Evolutionary conservation across 2,888 invertebrate genomes (phyloP).

Genomic region (Hydrotaea diabolus): DNA sequence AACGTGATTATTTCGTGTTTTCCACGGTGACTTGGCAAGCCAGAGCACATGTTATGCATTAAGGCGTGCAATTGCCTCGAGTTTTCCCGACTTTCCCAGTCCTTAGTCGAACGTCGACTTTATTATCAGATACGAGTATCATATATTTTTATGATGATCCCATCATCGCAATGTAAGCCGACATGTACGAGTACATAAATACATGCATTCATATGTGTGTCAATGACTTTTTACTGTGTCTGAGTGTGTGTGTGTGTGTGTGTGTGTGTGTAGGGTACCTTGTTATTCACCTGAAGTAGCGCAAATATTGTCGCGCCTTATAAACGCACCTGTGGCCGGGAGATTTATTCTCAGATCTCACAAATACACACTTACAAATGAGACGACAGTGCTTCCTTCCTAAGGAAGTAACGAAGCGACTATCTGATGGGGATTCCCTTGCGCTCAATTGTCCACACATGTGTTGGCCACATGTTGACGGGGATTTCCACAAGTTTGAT

Average conservation of each 20-base stretch:
- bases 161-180: not conserved
- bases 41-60: conserved; percentile 52
- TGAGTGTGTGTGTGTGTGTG: not conserved
- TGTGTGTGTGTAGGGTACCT: too few relatives aligned
- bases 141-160: conserved; percentile 52
- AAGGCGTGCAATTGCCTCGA: conserved; percentile 56
- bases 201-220: too few relatives aligned
- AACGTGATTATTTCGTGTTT: conserved; percentile 59
- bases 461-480: conserved; percentile 57
- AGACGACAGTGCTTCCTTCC: not conserved
- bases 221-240: conserved; percentile 26
- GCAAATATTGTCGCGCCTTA: conserved; percentile 50
- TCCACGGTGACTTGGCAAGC: conserved; percentile 34
- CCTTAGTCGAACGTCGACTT: not conserved
- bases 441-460: conserved; percentile 37
- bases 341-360: conserved; percentile 20
- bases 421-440: conserved; percentile 39
- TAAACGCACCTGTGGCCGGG: not conserved
- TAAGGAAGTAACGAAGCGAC: conserved; percentile 21
- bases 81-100: conserved; percentile 15
- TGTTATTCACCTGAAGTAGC: conserved; percentile 14
- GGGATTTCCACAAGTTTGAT: conserved; percentile 57
- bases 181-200: too few relatives aligned
- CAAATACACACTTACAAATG: not conserved
- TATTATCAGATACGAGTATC: conserved; percentile 25